Evolutionary conservation across 2,797 vertebrate species (phyloP), one percentile per base, ranked within the genome.

Genomic region (Choloepus didactylus): DNA sequence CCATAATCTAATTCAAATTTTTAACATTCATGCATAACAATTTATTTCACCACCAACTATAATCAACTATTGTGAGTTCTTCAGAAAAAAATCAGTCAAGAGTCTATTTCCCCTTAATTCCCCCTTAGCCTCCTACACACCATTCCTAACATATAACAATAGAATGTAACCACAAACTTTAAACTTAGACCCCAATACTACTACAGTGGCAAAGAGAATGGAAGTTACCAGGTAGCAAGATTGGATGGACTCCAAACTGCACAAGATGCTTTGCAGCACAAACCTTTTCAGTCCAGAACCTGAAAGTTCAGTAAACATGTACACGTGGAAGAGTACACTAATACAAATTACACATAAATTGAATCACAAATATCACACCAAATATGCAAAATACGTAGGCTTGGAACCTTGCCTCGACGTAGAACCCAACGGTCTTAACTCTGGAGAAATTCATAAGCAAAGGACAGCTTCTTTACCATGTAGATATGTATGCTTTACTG

Each of bases 1-100:
- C 8, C 73, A 11, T 86, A 93, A 83, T 81, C 56, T 94, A 96
- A 96, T 6, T 14, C 80, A 96, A 91, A 77, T 88, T 41, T 92
- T 89, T 84, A 93, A 82, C 46, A 97, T 75, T 21, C 16, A 75
- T 25, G 21, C 2, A 84, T 35, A 41, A 18, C 31, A 95, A 84
- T 3, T 80, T 88, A 87, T 66, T 87, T 89, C 46, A 91, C n/a
- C 76, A 96, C 38, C 27, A 59, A 93, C 89, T 19, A 91, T 27
- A 77, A 77, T 79, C 64, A 62, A 94, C 51, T 91, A 25, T 67
- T 82, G 69, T 16, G 16, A 91, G 12, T 56, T 87, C 60, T 90
- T 96, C 29, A n/a, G 31, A 18, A 66, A 70, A 59, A 93, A 85
- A 44, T 62, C 35, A 88, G 35, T 84, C 31, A 23, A 92, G 38